Evolutionary conservation across 2,113 vertebrate species (phyloP), one percentile per base, ranked within the genome.

Genomic region (Perca schrenkii): DNA sequence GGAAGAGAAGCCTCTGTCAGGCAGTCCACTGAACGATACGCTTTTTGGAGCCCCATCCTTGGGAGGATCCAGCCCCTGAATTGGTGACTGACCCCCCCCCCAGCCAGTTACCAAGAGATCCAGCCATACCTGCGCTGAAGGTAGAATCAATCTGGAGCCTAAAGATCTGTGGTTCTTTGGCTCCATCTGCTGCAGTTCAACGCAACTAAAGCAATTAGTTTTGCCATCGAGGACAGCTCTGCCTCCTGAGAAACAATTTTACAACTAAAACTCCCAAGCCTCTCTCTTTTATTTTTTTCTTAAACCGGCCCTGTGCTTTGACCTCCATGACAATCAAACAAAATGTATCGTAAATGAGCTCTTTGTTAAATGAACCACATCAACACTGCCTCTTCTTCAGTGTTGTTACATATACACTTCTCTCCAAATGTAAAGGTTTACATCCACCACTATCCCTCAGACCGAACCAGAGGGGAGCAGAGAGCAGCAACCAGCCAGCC

Each of bases 291-390:
- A 36, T 53, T 43, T 61, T 56, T 25, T 0, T 56, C 6, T 21
- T 17, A n/a, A 68, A 21, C 53, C 3, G 3, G 17, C n/a, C 16
- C 34, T n/a, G 13, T 40, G 62, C 47, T 68, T 69, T 46, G 31
- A 74, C 58, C 57, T 53, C 22, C 7, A 14, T 36, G 86, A 86
- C 89, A 88, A 90, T 88, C 89, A 4, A 66, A 31, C 47, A 13
- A 10, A 58, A 25, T 46, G 57, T 28, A 65, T 52, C 17, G n/a
- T n/a, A 66, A 66, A 74, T n/a, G 60, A 71, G 47, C 75, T 73
- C 58, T 76, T 74, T 63, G 54, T 65, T 19, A 3, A 65, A 46
- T 12, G 1, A 49, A 21, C 21, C 16, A 63, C 52, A 50, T 8
- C 6, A 19, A 19, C 12, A 4, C 46, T 12, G 14, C 49, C 13